Evolutionary conservation across 2,888 invertebrate species (phyloP).

Genomic region (Parapristionchus giblindavisi): DNA sequence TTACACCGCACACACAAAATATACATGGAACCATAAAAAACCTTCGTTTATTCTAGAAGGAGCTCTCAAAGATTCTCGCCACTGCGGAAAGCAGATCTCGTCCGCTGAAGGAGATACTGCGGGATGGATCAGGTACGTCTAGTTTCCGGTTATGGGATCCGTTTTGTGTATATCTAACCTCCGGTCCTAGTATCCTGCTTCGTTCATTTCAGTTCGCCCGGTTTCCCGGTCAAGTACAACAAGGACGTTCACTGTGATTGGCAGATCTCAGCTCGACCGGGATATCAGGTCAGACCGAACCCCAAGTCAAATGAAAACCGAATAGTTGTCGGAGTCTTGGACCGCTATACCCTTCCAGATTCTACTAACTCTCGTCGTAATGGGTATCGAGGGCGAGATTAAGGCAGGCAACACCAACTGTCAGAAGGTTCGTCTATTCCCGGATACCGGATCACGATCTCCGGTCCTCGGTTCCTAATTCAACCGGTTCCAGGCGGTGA

Average conservation of each 20-base stretch:
- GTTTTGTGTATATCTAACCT: not conserved
- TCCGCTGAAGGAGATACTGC: conserved; percentile 46
- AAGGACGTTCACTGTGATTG: conserved; percentile 90
- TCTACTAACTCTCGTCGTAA: conserved; percentile 87
- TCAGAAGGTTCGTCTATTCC: conserved; percentile 50
- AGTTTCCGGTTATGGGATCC: not conserved
- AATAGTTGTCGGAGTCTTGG: not conserved
- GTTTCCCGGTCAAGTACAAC: conserved; percentile 88
- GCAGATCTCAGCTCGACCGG: conserved; percentile 77
- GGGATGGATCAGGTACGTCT: conserved; percentile 45
- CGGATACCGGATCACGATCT: no score
- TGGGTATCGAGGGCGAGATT: conserved; percentile 85
- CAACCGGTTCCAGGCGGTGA: conserved; percentile 44
- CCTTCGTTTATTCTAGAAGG: no score
- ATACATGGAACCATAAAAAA: no score
- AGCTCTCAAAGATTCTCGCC: conserved; percentile 49
- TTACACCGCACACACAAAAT: no score
- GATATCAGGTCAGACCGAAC: conserved; percentile 57
- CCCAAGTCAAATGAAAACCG: not conserved
- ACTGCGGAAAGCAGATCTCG: conserved; percentile 51
- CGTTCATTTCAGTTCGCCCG: conserved; percentile 77
- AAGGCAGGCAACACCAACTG: conserved; percentile 50
- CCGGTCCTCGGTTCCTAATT: no score
- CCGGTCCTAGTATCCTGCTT: not conserved
- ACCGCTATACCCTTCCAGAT: conserved; percentile 72